Percentiles rank a stretch among this genome's conserved stretches.
Conservation (phyloP, 2,797 vertebrate species). For the Gambusia yucatana region DNA sequence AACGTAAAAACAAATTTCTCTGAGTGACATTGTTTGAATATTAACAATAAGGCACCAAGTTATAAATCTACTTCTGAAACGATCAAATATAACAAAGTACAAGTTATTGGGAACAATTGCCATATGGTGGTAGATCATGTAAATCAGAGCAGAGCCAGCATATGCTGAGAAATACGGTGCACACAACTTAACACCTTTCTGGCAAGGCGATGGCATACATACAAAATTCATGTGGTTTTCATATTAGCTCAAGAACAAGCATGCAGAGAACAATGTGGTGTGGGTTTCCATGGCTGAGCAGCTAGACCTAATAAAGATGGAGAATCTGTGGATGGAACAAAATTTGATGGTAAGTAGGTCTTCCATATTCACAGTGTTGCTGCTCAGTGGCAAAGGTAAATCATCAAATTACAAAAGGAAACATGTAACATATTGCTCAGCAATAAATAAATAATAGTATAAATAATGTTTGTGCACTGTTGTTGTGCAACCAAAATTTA, state of each 20-base stretch:
- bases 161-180: not conserved
- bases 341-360: not conserved
- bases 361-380: not conserved
- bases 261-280: not conserved
- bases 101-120: not conserved
- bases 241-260: not conserved
- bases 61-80: not conserved
- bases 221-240: not conserved
- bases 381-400: not conserved
- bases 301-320: not conserved
- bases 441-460: not conserved
- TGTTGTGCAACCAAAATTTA: not conserved
- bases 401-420: not conserved
- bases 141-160: not conserved
- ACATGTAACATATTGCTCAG: not conserved
- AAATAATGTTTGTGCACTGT: not conserved
- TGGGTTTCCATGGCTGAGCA: not conserved
- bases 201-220: not conserved
- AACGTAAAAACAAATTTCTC: not conserved
- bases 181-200: not conserved
- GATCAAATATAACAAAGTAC: not conserved
- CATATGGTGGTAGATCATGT: not conserved
- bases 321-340: not conserved
- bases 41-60: not conserved
- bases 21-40: not conserved